Evolutionary conservation across 2,888 invertebrate genomes (phyloP), one percentile per base, ranked within the genome.

Genomic region (Melinaea menophilus): DNA sequence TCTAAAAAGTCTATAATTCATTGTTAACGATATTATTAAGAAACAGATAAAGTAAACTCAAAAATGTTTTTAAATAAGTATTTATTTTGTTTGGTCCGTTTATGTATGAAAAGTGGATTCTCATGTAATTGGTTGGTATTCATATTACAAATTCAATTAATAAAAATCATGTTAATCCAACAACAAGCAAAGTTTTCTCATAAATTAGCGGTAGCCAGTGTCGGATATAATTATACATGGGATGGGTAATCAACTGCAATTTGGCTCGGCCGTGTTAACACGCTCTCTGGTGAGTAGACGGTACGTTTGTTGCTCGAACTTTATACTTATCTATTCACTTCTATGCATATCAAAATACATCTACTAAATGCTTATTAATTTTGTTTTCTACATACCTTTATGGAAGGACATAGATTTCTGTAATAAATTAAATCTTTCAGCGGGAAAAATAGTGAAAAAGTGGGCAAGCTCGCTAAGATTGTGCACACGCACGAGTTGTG

Each of bases 401-500:
- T 51, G 51, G 7, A 22, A 31, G n/a, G 4, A 5, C 7, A 31
- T 9, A 31, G 22, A 51, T 31, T 31, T 31, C 22, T 31, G 31
- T 51, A 51, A 51, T 51, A 51, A 51, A 51, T 51, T 51, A 51
- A 22, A 31, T 22, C 31, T 51, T 51, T 51, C 31, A 51, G 11
- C 51, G n/a, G n/a, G 66, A 69, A 66, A 70, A 72, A 69, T 64
- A 66, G 65, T 67, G 67, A 72, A 72, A 69, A 69, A 72, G 64
- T 62, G 63, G 58, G 57, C 60, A 68, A 66, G 68, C 59, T 60
- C 63, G 65, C 63, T 70, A 72, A 71, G 71, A 71, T 73, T 69
- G 67, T n/a, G n/a, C 99, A 99, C 63, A 98, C 98, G 61, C 96
- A 96, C 68, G 96, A 96, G 73, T 94, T 94, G 86, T 99, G 98